A percentile compares a stretch with the other conserved stretches of the same genome.
phyloP scores from a whole-genome alignment of 2,797 vertebrate species.

The Sebastes oblongus region DNA sequence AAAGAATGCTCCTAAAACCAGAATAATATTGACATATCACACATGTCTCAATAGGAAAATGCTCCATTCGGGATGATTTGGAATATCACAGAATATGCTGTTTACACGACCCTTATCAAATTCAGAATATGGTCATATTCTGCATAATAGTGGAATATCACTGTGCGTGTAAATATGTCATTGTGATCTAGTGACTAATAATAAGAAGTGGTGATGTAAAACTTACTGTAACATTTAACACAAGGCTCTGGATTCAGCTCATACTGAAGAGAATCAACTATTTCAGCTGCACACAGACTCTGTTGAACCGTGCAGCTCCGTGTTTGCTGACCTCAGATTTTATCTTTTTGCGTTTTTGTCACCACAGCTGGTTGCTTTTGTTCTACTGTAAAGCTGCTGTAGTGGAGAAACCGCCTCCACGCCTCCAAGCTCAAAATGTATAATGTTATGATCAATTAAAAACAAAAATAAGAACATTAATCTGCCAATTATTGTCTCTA shows the following conservation, averaged over 20 bases:
- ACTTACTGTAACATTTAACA: not conserved
- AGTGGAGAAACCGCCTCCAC: not conserved
- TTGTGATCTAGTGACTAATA: not conserved
- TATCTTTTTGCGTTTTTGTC: not conserved
- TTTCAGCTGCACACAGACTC: not conserved
- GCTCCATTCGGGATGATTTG: too few species aligned
- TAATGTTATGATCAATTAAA: not conserved
- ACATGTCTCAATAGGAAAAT: too few species aligned
- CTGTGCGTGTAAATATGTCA: too few species aligned
- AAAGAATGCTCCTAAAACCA: too few species aligned
- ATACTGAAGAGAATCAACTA: not conserved
- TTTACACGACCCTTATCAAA: too few species aligned
- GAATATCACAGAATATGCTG: too few species aligned
- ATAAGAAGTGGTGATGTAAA: not conserved
- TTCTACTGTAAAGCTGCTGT: not conserved
- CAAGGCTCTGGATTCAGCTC: not conserved
- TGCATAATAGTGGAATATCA: too few species aligned
- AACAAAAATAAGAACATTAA: not conserved
- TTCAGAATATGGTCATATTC: too few species aligned
- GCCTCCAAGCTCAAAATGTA: not conserved
- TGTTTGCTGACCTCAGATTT: conserved; percentile 2
- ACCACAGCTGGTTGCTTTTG: not conserved
- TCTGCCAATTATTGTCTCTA: not conserved
- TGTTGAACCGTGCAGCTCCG: not conserved
- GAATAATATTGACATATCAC: too few species aligned